phyloP scores from a whole-genome alignment of 2,113 vertebrate genomes.

The Ascaphus truei region DNA sequence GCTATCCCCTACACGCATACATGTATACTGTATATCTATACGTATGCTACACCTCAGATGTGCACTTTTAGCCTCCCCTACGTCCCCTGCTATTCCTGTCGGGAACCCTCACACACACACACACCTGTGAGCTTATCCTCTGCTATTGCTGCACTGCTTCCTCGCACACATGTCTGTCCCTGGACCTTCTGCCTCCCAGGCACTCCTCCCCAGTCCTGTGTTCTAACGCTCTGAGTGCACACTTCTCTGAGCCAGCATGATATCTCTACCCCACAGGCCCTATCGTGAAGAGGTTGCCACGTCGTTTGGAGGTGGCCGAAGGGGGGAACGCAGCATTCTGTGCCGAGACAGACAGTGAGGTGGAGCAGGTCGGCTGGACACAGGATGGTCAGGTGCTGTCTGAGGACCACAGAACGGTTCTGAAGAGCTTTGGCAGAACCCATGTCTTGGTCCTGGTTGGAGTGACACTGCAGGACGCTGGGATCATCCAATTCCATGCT shows the following conservation, averaged over 20 bases:
- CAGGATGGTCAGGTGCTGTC: conserved; percentile 77
- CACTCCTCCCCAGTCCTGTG: no score
- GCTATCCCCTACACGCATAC: no score
- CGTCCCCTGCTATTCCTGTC: no score
- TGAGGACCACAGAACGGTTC: conserved; percentile 72
- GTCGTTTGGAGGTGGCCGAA: conserved; percentile 90
- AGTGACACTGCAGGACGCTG: conserved; percentile 81
- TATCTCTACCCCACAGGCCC: conserved; percentile 42
- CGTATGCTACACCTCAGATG: no score
- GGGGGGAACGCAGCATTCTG: conserved; percentile 94
- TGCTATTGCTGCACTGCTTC: no score
- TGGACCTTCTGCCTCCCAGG: no score
- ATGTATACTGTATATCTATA: no score
- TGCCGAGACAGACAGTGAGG: conserved; percentile 80
- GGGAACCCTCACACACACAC: no score
- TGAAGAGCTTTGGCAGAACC: conserved; percentile 88
- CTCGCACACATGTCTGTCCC: no score
- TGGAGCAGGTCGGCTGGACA: conserved; percentile 83
- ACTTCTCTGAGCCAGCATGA: neutral
- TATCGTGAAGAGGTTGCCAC: conserved; percentile 74
- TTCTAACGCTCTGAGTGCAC: no score
- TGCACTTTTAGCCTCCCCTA: no score
- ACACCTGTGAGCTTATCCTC: no score
- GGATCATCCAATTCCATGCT: conserved; percentile 79
- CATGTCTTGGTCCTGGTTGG: conserved; percentile 92